Evolutionary conservation across 1,140 invertebrate genomes (phyloP).

Genomic region (Panagrolaimus sp.): DNA sequence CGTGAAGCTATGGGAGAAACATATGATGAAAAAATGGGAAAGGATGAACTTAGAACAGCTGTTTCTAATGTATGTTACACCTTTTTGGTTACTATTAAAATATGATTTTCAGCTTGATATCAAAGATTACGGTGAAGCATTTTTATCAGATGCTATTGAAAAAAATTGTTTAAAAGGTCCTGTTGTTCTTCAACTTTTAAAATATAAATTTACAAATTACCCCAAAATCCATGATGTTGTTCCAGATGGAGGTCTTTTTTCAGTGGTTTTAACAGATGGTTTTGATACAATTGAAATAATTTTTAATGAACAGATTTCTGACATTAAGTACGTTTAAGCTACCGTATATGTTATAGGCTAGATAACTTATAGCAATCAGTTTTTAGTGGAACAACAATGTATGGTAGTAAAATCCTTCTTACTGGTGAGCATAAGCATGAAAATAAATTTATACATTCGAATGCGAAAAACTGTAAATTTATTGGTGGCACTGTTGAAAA

Average conservation of each 20-base stretch:
- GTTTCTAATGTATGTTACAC: neutral
- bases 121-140: neutral
- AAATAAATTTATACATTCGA: conserved; percentile 58
- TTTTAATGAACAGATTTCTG: conserved; percentile 50
- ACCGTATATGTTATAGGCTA: neutral
- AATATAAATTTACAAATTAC: conserved; percentile 58
- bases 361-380: conserved; percentile 13
- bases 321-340: conserved; percentile 52
- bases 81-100: neutral
- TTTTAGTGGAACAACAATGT: conserved; percentile 57
- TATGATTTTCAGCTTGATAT: conserved; percentile 4
- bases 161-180: conserved; percentile 43
- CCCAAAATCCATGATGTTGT: conserved; percentile 59
- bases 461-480: conserved; percentile 54
- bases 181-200: conserved; percentile 59
- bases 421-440: conserved; percentile 55
- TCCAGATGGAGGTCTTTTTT: conserved; percentile 55
- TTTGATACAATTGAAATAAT: conserved; percentile 53
- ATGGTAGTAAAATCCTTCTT: conserved; percentile 59
- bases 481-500: conserved; percentile 59
- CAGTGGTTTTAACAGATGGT: conserved; percentile 60
- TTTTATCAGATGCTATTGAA: neutral
- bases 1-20: neutral
- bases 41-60: neutral
- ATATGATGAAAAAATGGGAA: neutral